Conservation (phyloP, 1,140 invertebrate species). For the Cecropterus lyciades region DNA sequence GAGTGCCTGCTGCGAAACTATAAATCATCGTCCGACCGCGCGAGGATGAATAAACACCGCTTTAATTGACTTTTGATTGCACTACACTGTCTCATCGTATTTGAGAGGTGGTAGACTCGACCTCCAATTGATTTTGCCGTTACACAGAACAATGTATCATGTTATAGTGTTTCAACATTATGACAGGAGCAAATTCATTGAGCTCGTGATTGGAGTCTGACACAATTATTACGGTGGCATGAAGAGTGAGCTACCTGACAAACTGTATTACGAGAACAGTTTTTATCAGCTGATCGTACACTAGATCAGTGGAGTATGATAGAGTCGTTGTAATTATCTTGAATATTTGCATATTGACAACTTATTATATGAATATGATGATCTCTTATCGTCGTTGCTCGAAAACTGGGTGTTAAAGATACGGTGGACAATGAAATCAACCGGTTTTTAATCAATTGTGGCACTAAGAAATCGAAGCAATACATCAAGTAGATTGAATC, state of each 20-base stretch:
- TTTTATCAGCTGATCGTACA: conserved; percentile 12
- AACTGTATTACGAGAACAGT: conserved; percentile 17
- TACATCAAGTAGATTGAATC: conserved; percentile 25
- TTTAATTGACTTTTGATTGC: conserved; percentile 82
- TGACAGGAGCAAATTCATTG: conserved; percentile 34
- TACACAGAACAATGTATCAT: conserved; percentile 51
- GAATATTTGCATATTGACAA: conserved; percentile 1
- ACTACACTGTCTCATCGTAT: conserved; percentile 70
- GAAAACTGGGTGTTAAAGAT: neutral
- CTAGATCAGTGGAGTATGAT: neutral
- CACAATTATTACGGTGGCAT: conserved; percentile 20
- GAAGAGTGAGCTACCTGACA: conserved; percentile 29
- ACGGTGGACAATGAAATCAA: neutral
- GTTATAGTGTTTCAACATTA: conserved; percentile 41
- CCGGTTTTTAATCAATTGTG: conserved; percentile 23
- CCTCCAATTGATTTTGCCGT: conserved; percentile 56
- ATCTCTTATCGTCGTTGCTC: neutral
- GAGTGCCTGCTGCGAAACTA: conserved; percentile 78
- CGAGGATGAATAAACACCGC: conserved; percentile 75
- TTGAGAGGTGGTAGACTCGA: conserved; percentile 57
- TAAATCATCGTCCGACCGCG: conserved; percentile 70
- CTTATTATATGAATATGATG: neutral
- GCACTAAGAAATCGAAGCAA: conserved; percentile 24
- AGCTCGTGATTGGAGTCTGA: conserved; percentile 27
- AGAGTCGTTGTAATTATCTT: neutral